Conservation (phyloP, 2,888 invertebrate genomes). For the Piscicola geometra region DNA sequence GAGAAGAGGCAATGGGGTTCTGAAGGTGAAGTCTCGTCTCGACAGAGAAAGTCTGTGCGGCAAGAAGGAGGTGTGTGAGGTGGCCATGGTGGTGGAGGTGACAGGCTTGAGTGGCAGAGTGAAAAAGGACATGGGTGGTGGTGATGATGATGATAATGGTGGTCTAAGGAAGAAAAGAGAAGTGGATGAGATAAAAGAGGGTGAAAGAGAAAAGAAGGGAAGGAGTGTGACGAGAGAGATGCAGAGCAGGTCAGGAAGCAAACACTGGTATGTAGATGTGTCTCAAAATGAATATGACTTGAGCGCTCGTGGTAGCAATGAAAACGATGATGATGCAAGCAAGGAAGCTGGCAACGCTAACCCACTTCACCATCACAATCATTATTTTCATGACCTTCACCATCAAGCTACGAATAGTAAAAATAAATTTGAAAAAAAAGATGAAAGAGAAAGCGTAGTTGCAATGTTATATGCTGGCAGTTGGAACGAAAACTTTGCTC, state of each 20-base stretch:
- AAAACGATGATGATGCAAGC: no score
- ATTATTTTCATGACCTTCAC: no score
- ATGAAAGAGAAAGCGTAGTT: no score
- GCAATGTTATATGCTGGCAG: no score
- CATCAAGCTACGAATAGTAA: no score
- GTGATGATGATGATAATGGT: background rate
- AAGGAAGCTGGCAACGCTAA: background rate
- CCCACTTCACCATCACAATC: background rate
- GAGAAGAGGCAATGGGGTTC: conserved; percentile 3
- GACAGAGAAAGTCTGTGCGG: conserved; percentile 22
- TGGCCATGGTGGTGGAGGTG: conserved; percentile 25
- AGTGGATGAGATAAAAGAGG: background rate
- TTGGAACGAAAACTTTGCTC: no score
- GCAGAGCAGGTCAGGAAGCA: background rate
- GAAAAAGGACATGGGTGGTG: background rate
- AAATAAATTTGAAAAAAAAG: no score
- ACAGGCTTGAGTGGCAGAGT: conserved; percentile 2
- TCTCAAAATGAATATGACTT: background rate
- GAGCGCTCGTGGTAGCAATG: background rate
- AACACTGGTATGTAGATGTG: background rate
- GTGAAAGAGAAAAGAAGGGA: background rate
- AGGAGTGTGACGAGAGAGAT: background rate
- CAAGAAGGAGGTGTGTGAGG: background rate
- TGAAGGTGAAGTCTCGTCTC: conserved; percentile 25
- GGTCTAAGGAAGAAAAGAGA: no score